Evolutionary conservation across 1,140 invertebrate genomes (phyloP).

Genomic region (Hycleus phaleratus): DNA sequence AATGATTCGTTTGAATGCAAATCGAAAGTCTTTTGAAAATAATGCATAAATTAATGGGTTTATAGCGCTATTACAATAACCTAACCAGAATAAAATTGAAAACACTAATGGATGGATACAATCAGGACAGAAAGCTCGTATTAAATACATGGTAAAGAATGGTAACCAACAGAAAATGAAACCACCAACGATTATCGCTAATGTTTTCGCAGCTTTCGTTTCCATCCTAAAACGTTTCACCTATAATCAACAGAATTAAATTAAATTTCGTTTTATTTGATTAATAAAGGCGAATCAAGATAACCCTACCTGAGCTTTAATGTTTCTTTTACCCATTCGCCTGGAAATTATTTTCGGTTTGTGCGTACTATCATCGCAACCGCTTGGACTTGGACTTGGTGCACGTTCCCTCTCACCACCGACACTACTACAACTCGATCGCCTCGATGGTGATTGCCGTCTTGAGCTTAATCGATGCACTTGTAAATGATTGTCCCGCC

Average conservation of each 20-base stretch:
- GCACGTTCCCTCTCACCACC: constrained; percentile 26
- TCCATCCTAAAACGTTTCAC: constrained; percentile 77
- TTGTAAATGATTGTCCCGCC: constrained; percentile 40
- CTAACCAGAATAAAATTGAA: constrained; percentile 92
- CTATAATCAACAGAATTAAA: constrained; percentile 30
- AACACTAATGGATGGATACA: constrained; percentile 77
- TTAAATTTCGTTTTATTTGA: constrained; percentile 7
- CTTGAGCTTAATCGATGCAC: constrained; percentile 36
- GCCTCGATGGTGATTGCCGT: constrained; percentile 23
- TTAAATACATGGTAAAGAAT: constrained; percentile 90
- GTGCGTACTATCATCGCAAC: constrained; percentile 44
- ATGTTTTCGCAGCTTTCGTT: constrained; percentile 88
- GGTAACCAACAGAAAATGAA: constrained; percentile 92
- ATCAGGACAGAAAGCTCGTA: constrained; percentile 71
- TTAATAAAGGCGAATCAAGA: background rate
- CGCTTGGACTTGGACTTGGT: constrained; percentile 43
- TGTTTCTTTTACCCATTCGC: constrained; percentile 75
- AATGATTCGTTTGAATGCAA: constrained; percentile 86
- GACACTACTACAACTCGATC: constrained; percentile 36
- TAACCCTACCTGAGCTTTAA: constrained; percentile 57
- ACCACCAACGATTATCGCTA: constrained; percentile 88
- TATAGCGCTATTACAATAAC: constrained; percentile 92
- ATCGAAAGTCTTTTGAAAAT: constrained; percentile 87
- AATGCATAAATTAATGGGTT: constrained; percentile 90
- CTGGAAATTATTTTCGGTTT: constrained; percentile 59